Evolutionary conservation across 37 sponge, comb jelly and placozoan genomes (phyloP).

Genomic region (Crambe crambe): DNA sequence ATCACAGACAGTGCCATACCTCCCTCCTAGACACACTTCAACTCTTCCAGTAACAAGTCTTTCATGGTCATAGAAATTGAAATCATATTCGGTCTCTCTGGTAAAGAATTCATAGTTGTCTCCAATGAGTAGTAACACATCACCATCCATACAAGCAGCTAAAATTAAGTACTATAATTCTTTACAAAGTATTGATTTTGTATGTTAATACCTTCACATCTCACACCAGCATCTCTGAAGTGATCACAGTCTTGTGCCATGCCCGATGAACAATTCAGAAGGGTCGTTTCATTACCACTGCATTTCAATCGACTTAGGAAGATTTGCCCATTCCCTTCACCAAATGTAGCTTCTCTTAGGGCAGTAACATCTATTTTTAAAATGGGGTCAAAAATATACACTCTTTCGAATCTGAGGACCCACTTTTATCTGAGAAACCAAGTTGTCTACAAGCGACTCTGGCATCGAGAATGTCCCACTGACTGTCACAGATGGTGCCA

Average conservation of each 20-base stretch:
- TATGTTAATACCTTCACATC: slow-evolving; percentile 34
- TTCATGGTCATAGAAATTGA: slow-evolving; percentile 3
- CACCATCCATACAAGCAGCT: slow-evolving; percentile 23
- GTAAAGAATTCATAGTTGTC: background rate
- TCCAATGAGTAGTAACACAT: slow-evolving; percentile 17
- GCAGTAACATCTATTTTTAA: background rate
- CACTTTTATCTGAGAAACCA: background rate
- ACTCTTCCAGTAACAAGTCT: slow-evolving; percentile 32
- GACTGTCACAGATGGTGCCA: background rate
- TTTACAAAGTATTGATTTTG: too few species aligned
- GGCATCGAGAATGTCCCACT: slow-evolving; percentile 13
- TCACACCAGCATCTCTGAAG: slow-evolving; percentile 15
- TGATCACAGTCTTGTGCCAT: background rate
- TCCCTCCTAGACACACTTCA: slow-evolving; percentile 42
- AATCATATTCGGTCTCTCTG: slow-evolving; percentile 7
- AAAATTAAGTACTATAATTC: too few species aligned
- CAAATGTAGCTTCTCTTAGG: slow-evolving; percentile 9
- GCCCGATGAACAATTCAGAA: background rate
- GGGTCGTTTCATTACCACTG: slow-evolving; percentile 11
- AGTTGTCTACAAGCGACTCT: slow-evolving; percentile 14
- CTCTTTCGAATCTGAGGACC: too few species aligned
- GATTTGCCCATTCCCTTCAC: slow-evolving; percentile 32
- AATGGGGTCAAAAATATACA: background rate
- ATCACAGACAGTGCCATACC: slow-evolving; percentile 46
- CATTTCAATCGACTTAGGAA: slow-evolving; percentile 22